Evolutionary conservation across 2,113 vertebrate genomes (phyloP), one percentile per base, ranked within the genome.

Genomic region (Gobio gobio): DNA sequence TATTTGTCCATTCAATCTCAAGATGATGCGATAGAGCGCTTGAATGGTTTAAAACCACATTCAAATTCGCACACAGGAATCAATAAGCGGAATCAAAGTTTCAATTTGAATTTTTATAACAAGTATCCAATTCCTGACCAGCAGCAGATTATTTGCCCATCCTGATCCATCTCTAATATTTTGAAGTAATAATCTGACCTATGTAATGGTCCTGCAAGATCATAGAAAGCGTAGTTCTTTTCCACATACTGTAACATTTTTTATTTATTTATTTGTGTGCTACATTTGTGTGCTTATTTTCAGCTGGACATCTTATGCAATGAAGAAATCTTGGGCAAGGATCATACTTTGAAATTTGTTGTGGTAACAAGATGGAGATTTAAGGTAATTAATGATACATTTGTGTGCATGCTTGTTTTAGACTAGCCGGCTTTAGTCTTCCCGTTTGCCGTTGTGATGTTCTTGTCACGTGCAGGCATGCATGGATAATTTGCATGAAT

Each of bases 261-360:
- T 74, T 45, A 24, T 18, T 85, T 40, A 40, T 40, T 40, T 40
- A 40, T 40, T 49, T 73, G 14, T 59, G 18, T 29, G n/a, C 26
- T 36, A 22, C 73, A 24, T 33, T 59, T 47, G 12, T 86, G 33
- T 85, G 9, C 20, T 72, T 43, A 13, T 72, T 87, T 33, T 78
- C 92, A 99, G 98, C 96, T 99, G 96, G 98, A 99, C 91, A 99
- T 99, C 94, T 96, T 99, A 97, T 99, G 98, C 97, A 99, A 99
- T 64, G 98, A 99, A 93, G 98, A 99, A 91, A 99, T 99, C 91
- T 93, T 99, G 92, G 98, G 98, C 88, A 99, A 99, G 93, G 98
- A 99, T 93, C 98, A 99, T 91, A 99, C 98, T 0, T 96, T 99
- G 93, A 99, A 99, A 92, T 99, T 99, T 90, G 98, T 99, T 92